Conservation (phyloP, 2,113 vertebrate genomes). For the Elgaria multicarinata region DNA sequence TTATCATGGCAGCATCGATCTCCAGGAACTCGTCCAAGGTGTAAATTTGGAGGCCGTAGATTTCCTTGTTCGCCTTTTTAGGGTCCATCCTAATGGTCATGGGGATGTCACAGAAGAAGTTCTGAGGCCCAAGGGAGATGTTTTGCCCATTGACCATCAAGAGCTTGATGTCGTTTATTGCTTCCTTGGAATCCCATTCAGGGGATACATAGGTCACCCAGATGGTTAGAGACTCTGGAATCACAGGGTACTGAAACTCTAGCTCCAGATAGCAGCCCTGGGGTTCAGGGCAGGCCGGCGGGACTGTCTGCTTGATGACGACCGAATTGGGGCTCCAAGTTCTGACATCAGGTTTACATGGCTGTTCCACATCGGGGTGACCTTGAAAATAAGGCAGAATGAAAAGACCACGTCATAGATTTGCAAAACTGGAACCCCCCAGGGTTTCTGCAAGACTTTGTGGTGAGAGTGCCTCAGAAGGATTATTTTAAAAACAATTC, state of each 20-base stretch:
- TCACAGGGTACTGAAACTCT: conserved; percentile 86
- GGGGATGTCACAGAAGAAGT: conserved; percentile 92
- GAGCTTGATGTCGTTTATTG: conserved; percentile 92
- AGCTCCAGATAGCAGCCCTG: conserved; percentile 96
- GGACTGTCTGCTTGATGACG: conserved; percentile 83
- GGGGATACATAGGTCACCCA: conserved; percentile 96
- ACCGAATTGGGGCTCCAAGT: conserved; percentile 96
- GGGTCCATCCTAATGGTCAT: conserved; percentile 89
- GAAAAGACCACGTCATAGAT: neutral
- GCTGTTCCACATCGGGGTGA: conserved; percentile 97
- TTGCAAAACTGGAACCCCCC: neutral
- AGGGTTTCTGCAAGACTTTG: neutral
- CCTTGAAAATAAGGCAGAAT: conserved; percentile 75
- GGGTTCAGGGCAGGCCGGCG: conserved; percentile 85
- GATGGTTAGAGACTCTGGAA: conserved; percentile 90
- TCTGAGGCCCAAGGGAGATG: conserved; percentile 91
- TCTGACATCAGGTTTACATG: conserved; percentile 93
- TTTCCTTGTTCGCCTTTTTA: conserved; percentile 81
- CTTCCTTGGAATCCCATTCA: conserved; percentile 88
- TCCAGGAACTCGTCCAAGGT: conserved; percentile 96
- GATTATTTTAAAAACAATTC: too few relatives aligned
- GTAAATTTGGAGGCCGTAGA: conserved; percentile 94
- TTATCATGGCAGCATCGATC: conserved; percentile 93
- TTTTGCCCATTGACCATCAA: conserved; percentile 88
- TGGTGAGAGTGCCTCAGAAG: neutral